Evolutionary conservation across 2,113 vertebrate genomes (phyloP).

Genomic region (Tichodroma muraria): DNA sequence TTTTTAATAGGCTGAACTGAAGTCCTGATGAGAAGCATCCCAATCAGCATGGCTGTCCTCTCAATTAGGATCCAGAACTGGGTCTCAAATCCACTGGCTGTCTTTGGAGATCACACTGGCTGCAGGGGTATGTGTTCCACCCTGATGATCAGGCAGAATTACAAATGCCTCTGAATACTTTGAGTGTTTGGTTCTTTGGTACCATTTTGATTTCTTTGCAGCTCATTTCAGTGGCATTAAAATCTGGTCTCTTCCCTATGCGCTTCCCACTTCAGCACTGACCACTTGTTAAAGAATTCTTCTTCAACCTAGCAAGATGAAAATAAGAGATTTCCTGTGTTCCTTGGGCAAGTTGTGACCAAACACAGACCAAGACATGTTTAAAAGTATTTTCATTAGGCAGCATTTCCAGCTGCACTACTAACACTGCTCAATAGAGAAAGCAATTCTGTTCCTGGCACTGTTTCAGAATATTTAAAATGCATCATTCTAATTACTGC

Average conservation of each 20-base stretch:
- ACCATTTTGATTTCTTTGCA: background rate
- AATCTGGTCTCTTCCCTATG: background rate
- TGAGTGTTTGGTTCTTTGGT: background rate
- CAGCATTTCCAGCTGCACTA: slow-evolving; percentile 53
- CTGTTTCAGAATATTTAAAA: slow-evolving; percentile 44
- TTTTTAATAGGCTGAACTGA: background rate
- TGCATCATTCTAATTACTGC: slow-evolving; percentile 63
- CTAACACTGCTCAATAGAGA: slow-evolving; percentile 23
- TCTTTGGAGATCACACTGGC: background rate
- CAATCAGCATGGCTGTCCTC: background rate
- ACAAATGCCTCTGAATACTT: background rate
- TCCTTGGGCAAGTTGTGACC: slow-evolving; percentile 43
- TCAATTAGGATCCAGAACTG: background rate
- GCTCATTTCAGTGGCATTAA: background rate
- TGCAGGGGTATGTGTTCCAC: background rate
- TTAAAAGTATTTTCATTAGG: slow-evolving; percentile 68
- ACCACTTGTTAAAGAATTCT: background rate
- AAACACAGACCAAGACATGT: slow-evolving; percentile 46
- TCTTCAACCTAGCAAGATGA: background rate
- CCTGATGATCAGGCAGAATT: background rate
- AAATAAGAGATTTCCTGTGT: background rate
- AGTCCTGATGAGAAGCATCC: background rate
- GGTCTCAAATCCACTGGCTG: background rate
- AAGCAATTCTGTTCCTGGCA: slow-evolving; percentile 66
- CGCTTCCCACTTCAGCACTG: background rate